Conservation (phyloP, 1,140 invertebrate genomes). For the Mycetomoellerius zeteki region DNA sequence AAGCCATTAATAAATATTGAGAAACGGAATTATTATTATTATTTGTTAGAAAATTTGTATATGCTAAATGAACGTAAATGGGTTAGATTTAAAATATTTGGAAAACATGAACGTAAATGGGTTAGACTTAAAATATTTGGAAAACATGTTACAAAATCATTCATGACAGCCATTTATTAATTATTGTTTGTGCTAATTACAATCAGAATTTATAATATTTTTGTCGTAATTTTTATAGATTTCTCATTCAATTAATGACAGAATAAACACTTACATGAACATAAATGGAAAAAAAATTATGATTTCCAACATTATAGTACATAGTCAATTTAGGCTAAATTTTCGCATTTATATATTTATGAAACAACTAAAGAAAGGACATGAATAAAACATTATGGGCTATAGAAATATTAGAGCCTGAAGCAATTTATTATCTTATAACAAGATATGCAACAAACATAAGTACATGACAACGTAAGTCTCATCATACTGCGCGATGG, state of each 20-base stretch:
- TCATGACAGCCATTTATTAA: slow-evolving; percentile 54
- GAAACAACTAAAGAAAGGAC: slow-evolving; percentile 41
- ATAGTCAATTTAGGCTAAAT: slow-evolving; percentile 3
- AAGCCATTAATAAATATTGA: too few relatives aligned
- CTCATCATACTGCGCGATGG: slow-evolving; percentile 18
- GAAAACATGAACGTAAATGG: slow-evolving; percentile 9
- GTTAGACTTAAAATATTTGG: not conserved
- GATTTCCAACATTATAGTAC: not conserved
- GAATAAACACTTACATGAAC: slow-evolving; percentile 6
- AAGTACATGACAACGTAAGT: slow-evolving; percentile 22
- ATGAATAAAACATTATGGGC: slow-evolving; percentile 41
- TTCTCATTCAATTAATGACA: slow-evolving; percentile 29
- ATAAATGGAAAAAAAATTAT: not conserved
- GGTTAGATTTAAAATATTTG: slow-evolving; percentile 7
- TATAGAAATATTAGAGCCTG: slow-evolving; percentile 49
- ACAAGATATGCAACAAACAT: slow-evolving; percentile 74
- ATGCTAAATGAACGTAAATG: not conserved
- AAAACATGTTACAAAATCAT: slow-evolving; percentile 47
- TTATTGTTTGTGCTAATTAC: slow-evolving; percentile 34
- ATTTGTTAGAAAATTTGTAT: not conserved
- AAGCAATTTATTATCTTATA: slow-evolving; percentile 57
- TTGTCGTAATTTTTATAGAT: not conserved
- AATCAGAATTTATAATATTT: slow-evolving; percentile 39
- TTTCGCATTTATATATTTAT: slow-evolving; percentile 19
- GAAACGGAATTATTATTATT: not conserved